These are phyloP conservation scores for Gastrophysa polygoni DNA, from an alignment of 2,888 invertebrate genomes.

Conservation along the genomic window DNA sequence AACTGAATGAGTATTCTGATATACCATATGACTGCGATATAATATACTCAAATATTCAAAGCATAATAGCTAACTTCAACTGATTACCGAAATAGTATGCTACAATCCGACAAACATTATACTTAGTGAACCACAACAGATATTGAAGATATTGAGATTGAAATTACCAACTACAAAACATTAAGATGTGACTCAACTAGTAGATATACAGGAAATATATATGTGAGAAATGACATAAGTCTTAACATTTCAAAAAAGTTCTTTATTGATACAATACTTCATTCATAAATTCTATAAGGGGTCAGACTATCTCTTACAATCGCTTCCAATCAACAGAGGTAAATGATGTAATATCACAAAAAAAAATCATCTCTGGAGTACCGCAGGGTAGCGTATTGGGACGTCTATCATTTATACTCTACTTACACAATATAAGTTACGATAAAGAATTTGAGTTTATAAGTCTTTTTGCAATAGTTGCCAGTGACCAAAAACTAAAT, in stretches of 20 bases:
- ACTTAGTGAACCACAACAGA: constrained; percentile 8
- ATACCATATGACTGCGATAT: constrained; percentile 7
- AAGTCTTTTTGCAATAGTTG: no score
- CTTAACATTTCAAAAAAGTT: constrained; percentile 6
- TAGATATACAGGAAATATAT: constrained; percentile 9
- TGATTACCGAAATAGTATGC: constrained; percentile 9
- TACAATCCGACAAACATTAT: constrained; percentile 5
- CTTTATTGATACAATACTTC: not conserved
- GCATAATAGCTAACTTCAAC: constrained; percentile 2
- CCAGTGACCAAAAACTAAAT: no score
- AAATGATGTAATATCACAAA: no score
- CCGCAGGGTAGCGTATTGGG: constrained; percentile 5
- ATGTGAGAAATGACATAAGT: constrained; percentile 4
- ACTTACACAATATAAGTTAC: no score
- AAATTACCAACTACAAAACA: constrained; percentile 4
- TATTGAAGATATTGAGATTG: not conserved
- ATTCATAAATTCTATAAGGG: no score
- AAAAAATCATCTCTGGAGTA: no score
- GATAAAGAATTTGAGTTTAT: no score
- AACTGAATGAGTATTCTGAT: constrained; percentile 8
- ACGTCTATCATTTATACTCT: no score
- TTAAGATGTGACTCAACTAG: constrained; percentile 8
- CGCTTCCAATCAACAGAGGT: no score
- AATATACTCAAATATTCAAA: constrained; percentile 5
- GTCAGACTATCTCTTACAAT: no score